These are phyloP conservation scores for Meriones unguiculatus DNA, from an alignment of 2,113 vertebrate genomes.

Conservation along the genomic window DNA sequence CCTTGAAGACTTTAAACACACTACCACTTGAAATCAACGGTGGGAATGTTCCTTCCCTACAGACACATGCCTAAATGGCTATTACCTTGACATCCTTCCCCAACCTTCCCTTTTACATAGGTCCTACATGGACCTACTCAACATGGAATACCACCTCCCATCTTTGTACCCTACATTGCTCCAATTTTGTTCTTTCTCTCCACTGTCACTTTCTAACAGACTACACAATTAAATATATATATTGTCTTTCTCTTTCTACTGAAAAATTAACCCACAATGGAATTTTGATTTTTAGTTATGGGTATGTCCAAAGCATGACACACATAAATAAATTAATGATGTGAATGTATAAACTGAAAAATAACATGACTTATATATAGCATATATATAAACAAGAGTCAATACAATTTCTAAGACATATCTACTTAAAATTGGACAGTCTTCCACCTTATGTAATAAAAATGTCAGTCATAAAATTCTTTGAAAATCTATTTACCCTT, in stretches of 20 bases:
- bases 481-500: neutral
- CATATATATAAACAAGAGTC: neutral
- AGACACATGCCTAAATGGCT: neutral
- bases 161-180: neutral
- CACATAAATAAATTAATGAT: neutral
- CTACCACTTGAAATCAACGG: neutral
- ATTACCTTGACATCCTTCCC: neutral
- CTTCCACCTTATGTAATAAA: neutral
- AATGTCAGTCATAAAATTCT: neutral
- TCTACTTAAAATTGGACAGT: neutral
- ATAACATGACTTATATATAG: neutral
- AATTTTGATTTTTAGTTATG: slow-evolving; percentile 2
- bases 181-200: neutral
- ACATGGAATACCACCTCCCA: neutral
- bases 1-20: neutral
- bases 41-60: neutral
- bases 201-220: neutral
- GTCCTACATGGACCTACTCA: neutral
- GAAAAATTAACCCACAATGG: slow-evolving; percentile 30
- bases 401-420: neutral
- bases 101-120: neutral
- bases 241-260: neutral
- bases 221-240: neutral
- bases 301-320: neutral
- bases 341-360: neutral